Evolutionary conservation across 2,797 vertebrate genomes (phyloP), one percentile per base, ranked within the genome.

Genomic region (Pantherophis vulpinus): DNA sequence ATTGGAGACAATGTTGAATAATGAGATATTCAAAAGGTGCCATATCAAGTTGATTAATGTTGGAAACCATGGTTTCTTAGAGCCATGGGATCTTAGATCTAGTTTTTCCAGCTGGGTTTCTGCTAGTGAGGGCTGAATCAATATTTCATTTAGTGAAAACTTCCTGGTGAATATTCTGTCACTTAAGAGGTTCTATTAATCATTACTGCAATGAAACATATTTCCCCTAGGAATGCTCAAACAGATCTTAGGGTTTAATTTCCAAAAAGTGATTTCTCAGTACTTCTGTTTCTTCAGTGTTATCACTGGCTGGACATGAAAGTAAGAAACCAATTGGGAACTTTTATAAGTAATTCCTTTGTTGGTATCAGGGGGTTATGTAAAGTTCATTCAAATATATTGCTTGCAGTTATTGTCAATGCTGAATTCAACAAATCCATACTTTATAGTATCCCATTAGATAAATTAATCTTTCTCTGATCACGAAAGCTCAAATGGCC

Each of bases 131-230:
- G 96, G 95, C 97, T 96, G 94, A 97, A 94, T 97, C 97, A 97
- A 96, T 98, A 99, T 98, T 98, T 99, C 98, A 99, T 97, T 98
- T 97, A 98, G 97, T 98, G 97, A 99, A 99, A 98, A 99, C 98
- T 98, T 99, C 98, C 98, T 98, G 97, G 97, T 98, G 98, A 98
- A 98, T 98, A 98, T 97, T 97, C 97, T 97, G 97, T 96, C 98
- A 98, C 97, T 98, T 98, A 97, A 97, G 96, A 97, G 95, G 95
- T 83, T 96, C 97, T 97, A 98, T 98, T 98, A 98, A 99, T 98
- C 98, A 98, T 97, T 91, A 96, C 91, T 95, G 96, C 96, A 98
- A 95, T 97, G 97, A 98, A 98, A 95, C 94, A 97, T 97, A 98
- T 98, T 98, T 98, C 98, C 93, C 98, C 95, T 95, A 97, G 96